These are phyloP conservation scores for Megalonaias nervosa DNA, from an alignment of 1,140 invertebrate species.

Conservation along the genomic window DNA sequence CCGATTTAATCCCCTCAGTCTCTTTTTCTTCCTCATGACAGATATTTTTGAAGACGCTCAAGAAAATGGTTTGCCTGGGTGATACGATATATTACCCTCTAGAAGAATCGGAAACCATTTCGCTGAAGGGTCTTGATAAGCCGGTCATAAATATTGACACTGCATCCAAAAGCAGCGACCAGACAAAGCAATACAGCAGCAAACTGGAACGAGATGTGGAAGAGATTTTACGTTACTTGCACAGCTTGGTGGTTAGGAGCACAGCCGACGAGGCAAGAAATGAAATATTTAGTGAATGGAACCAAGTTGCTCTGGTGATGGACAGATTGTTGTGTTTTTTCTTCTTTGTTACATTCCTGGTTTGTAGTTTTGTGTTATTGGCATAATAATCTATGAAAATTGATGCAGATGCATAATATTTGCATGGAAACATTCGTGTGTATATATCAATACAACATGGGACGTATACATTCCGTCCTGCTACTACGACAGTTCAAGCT, in stretches of 20 bases:
- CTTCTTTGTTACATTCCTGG: slow-evolving; percentile 15
- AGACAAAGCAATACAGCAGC: neutral
- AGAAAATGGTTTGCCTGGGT: slow-evolving; percentile 20
- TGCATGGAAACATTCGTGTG: too few species aligned
- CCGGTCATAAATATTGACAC: neutral
- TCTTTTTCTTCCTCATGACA: neutral
- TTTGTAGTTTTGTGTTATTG: slow-evolving; percentile 10
- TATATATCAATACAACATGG: too few species aligned
- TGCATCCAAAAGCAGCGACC: neutral
- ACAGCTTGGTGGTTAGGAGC: slow-evolving; percentile 2
- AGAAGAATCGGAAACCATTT: slow-evolving; percentile 24
- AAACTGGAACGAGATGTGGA: slow-evolving; percentile 33
- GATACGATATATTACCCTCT: slow-evolving; percentile 25
- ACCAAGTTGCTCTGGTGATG: slow-evolving; percentile 44
- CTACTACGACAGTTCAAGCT: too few species aligned
- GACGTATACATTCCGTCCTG: too few species aligned
- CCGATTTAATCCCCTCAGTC: too few species aligned
- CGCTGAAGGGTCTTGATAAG: slow-evolving; percentile 14
- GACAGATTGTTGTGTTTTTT: slow-evolving; percentile 31
- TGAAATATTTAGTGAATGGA: slow-evolving; percentile 34
- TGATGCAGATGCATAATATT: too few species aligned
- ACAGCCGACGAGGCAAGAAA: neutral
- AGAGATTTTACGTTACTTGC: slow-evolving; percentile 22
- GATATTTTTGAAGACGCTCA: slow-evolving; percentile 30
- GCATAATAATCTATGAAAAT: neutral